Evolutionary conservation across 2,888 invertebrate species (phyloP), one percentile per base, ranked within the genome.

Genomic region (Phalangium opilio): DNA sequence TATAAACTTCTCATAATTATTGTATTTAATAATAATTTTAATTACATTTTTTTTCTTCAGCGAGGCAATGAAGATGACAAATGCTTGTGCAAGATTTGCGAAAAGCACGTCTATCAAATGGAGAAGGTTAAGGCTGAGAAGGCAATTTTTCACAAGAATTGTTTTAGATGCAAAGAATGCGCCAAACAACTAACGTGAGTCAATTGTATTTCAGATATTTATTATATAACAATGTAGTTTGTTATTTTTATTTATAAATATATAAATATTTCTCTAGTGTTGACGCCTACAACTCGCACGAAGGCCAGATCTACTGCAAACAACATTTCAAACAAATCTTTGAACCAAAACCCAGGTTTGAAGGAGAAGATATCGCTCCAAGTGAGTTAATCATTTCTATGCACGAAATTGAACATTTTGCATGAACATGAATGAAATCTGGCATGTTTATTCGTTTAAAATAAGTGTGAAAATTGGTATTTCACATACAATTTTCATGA

Each of bases 21-120:
- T 27, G 4, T 27, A 27, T 7, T 27, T 27, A 27, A 27, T 19
- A 12, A 11, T 18, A 41, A 38, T 41, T 15, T 18, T 36, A 34
- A 42, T 45, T 20, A 27, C 27, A 20, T 45, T 49, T n/a, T n/a
- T n/a, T n/a, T n/a, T n/a, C n/a, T n/a, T 45, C 33, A 52, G 51
- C 47, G 45, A 41, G 38, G 21, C 18, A 49, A 52, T 39, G 51
- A 52, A 47, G 51, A 52, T 18, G 19, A 27, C 17, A 20, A 45
- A 34, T 49, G 45, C 19, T 21, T 50, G 5, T 93, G 91, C 66
- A 80, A 79, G 61, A 76, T 80, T 57, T 95, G 93, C 67, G 73
- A 77, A 53, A 84, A 89, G 65, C 79, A 83, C 49, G 93, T 93
- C 45, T 95, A 86, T 69, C 90, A 87, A 67, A 91, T 95, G 91